Conservation (phyloP, 35 echinoderm and acorn worm genomes). For the Lytechinus pictus region DNA sequence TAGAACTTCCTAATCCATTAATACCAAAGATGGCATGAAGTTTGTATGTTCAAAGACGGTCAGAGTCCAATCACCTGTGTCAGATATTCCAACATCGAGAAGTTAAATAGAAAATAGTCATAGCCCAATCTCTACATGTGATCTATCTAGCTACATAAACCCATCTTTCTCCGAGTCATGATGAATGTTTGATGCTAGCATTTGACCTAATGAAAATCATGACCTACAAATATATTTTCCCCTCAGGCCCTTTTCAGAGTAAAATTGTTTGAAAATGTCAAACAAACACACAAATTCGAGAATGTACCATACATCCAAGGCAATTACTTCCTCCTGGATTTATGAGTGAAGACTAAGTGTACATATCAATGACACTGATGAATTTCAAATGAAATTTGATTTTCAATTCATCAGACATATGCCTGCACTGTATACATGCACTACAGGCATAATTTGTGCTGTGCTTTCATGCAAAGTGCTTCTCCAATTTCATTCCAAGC, state of each 20-base stretch:
- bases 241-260: not conserved
- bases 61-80: too few species aligned
- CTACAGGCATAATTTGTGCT: not conserved
- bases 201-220: too few species aligned
- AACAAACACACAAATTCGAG: not conserved
- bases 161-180: too few species aligned
- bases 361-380: not conserved
- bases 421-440: not conserved
- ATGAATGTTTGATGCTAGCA: too few species aligned
- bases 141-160: too few species aligned
- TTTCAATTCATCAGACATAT: not conserved
- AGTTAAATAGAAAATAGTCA: too few species aligned
- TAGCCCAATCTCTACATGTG: too few species aligned
- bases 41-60: too few species aligned
- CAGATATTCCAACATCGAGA: too few species aligned
- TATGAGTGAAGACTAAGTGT: not conserved
- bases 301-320: not conserved
- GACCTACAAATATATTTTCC: too few species aligned
- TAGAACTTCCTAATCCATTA: too few species aligned
- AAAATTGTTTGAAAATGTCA: not conserved
- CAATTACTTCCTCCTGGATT: not conserved
- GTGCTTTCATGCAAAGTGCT: slow-evolving; percentile 9
- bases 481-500: not conserved
- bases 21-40: too few species aligned
- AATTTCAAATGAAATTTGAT: not conserved